Percentiles rank a stretch among this genome's conserved stretches.
Evolutionary conservation across 2,888 invertebrate genomes (phyloP).

Genomic region (Helobdella robusta): DNA sequence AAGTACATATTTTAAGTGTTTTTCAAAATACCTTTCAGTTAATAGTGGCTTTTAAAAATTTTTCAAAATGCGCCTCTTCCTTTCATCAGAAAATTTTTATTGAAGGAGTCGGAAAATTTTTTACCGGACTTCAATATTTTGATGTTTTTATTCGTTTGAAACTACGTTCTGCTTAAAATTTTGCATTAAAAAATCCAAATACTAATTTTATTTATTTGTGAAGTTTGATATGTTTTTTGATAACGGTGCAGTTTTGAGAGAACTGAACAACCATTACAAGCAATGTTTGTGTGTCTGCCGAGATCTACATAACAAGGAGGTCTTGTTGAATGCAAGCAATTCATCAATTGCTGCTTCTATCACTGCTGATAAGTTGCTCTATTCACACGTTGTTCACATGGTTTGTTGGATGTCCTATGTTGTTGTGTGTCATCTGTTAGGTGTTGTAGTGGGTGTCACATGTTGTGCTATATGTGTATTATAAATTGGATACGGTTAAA

Average conservation of each 20-base stretch:
- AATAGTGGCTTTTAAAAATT: too few relatives aligned
- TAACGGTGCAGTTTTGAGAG: slow-evolving; percentile 66
- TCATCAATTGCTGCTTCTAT: slow-evolving; percentile 40
- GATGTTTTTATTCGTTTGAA: background rate
- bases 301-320: slow-evolving; percentile 63
- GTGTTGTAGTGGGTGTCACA: background rate
- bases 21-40: too few relatives aligned
- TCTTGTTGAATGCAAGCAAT: slow-evolving; percentile 36
- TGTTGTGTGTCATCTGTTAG: background rate
- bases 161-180: background rate
- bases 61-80: too few relatives aligned
- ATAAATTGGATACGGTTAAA: too few relatives aligned
- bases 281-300: slow-evolving; percentile 72
- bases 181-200: background rate
- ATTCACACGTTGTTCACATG: slow-evolving; percentile 94
- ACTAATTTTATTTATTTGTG: too few relatives aligned
- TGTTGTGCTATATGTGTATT: background rate
- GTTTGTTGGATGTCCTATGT: slow-evolving; percentile 54
- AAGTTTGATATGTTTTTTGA: too few relatives aligned
- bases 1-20: too few relatives aligned
- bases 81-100: too few relatives aligned
- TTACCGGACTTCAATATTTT: background rate
- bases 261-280: slow-evolving; percentile 84
- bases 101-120: background rate
- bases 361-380: slow-evolving; percentile 89